Base-by-base conservation (phyloP, 2,113 vertebrate genomes). In the Phoxinus phoxinus region DNA sequence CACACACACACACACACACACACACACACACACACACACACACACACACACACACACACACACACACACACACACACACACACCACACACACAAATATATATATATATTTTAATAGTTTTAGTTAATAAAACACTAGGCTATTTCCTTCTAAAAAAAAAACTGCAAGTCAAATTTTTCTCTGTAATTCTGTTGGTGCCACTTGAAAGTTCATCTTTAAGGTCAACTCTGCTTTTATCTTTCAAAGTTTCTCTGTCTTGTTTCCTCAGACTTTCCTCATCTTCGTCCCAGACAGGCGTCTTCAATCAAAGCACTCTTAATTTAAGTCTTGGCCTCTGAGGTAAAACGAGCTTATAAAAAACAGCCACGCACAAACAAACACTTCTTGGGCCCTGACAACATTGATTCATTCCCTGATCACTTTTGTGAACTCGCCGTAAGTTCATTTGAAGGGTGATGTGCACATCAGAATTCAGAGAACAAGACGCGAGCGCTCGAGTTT, bases 321-420 rank as follows among this genome's bases (percentile, higher is more conserved):
- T 77, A 53, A 84, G 74, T 37, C 23, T 19, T 56, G 59, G 59
- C 46, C 74, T 85, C 46, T 15, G 48, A 78, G 65, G 74, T 56
- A 53, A 79, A 17, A 25, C 0, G 63, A 85, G 75, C n/a, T 37
- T 37, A 71, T 78, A 85, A 78, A 79, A 65, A 69, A 65, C 10
- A 85, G 74, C 53, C 74, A 69, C 46, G 8, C 67, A 69, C 37
- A 77, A 69, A 85, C 74, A 85, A 79, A 79, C 74, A 25, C 75
- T 58, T 53, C 61, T 41, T 10, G 61, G 74, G 12, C 61, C n/a
- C 75, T 71, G 76, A 41, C 53, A 61, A 10, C 76, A 41, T 23
- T 79, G 84, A 85, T 78, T 79, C 46, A 78, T 85, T 78, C 84
- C 74, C 65, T 27, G 61, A 85, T 78, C 74, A 85, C 61, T 78